These are phyloP conservation scores for Fragum sueziense DNA, from an alignment of 2,888 invertebrate genomes.

Conservation along the genomic window DNA sequence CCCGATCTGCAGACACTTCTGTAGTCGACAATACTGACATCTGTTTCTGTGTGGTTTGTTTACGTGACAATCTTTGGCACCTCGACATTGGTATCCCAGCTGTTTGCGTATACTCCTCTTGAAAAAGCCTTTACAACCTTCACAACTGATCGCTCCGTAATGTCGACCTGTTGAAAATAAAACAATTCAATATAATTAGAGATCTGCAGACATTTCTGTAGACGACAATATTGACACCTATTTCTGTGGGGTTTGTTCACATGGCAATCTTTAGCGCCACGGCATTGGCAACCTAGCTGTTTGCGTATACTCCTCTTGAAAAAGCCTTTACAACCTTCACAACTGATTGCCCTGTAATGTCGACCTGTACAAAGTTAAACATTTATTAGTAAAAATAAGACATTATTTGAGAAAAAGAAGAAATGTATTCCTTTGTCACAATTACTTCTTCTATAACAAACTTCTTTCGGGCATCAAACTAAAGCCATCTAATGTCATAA, in stretches of 20 bases:
- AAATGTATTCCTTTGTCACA: too few relatives aligned
- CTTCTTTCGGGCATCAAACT: too few relatives aligned
- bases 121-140: conserved; percentile 99
- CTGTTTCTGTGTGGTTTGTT: conserved; percentile 99
- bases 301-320: conserved; percentile 98
- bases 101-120: conserved; percentile 98
- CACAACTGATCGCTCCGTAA: conserved; percentile 95
- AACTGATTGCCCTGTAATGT: conserved; percentile 95
- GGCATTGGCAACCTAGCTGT: conserved; percentile 97
- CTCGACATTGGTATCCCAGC: conserved; percentile 97
- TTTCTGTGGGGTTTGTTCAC: conserved; percentile 99
- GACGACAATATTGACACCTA: conserved; percentile 98
- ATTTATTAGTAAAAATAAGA: too few relatives aligned
- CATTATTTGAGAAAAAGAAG: too few relatives aligned
- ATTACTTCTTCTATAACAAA: too few relatives aligned
- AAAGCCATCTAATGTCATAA: too few relatives aligned
- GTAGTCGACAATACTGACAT: conserved; percentile 98
- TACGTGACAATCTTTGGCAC: conserved; percentile 97
- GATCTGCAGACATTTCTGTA: conserved; percentile 98
- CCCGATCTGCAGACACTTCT: conserved; percentile 98
- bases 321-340: conserved; percentile 99
- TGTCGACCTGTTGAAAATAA: conserved; percentile 88
- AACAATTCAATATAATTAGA: too few relatives aligned
- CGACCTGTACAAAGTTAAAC: too few relatives aligned
- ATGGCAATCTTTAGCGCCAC: conserved; percentile 97